Evolutionary conservation across 2,888 invertebrate species (phyloP), one percentile per base, ranked within the genome.

Genomic region (Melolontha melolontha): DNA sequence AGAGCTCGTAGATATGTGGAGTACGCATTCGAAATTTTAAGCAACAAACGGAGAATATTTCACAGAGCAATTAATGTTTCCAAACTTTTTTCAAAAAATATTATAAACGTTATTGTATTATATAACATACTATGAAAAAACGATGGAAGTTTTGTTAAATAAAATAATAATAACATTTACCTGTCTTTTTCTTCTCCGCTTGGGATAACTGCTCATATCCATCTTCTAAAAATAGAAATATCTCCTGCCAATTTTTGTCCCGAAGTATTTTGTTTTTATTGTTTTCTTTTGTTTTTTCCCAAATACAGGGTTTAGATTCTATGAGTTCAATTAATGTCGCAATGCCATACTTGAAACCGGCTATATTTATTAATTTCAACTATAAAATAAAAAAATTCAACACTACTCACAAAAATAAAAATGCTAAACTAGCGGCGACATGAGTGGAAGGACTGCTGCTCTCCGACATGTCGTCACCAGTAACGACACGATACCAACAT

Each of bases 71-170:
- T 54, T 34, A 12, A 54, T 34, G 39, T 39, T 54, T 27, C 59
- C n/a, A 40, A 40, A 8, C 14, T 14, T 42, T 59, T 41, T 40
- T 12, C 59, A n/a, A n/a, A n/a, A n/a, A n/a, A n/a, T n/a, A n/a
- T n/a, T n/a, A n/a, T n/a, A n/a, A n/a, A 42, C 70, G 69, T 67
- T 69, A 72, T 69, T 72, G 69, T 69, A 52, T 69, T 54, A 72
- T 68, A 70, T 22, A 72, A 67, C 67, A 67, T 70, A 54, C 69
- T 69, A 22, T 72, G 72, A 69, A 69, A 69, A 67, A 34, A 72
- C 70, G 66, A 71, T 71, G 34, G 66, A 67, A 66, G 39, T 69
- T 59, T 59, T 16, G 50, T 65, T 55, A 64, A 64, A 67, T 67
- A 63, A 67, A 64, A 49, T 34, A 62, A 7, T 64, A 29, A 68